Conservation (phyloP, 2,888 invertebrate genomes). For the Lycophotia porphyrea region DNA sequence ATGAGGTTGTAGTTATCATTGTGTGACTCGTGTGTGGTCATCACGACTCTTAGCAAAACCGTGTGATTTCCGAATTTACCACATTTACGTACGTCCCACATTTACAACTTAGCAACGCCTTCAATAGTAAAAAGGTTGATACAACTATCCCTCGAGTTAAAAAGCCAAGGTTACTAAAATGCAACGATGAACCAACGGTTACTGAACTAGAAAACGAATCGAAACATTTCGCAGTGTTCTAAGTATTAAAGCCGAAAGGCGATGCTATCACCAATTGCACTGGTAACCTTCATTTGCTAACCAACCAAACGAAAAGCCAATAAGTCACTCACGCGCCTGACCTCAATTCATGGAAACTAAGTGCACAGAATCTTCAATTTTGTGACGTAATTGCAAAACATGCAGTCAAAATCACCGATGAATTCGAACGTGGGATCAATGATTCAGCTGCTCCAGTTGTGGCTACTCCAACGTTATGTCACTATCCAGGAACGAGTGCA, state of each 20-base stretch:
- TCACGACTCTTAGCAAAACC: slow-evolving; percentile 52
- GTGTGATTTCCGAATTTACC: slow-evolving; percentile 51
- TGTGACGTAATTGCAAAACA: slow-evolving; percentile 72
- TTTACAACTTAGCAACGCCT: slow-evolving; percentile 11
- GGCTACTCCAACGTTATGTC: slow-evolving; percentile 78
- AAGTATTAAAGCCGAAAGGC: slow-evolving; percentile 54
- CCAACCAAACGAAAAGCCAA: slow-evolving; percentile 68
- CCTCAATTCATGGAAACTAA: slow-evolving; percentile 67
- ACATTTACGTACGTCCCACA: slow-evolving; percentile 42
- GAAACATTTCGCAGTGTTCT: slow-evolving; percentile 46
- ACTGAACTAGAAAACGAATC: slow-evolving; percentile 46
- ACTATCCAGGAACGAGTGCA: slow-evolving; percentile 71
- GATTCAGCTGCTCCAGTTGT: slow-evolving; percentile 80
- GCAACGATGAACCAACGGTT: slow-evolving; percentile 43
- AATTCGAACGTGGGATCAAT: slow-evolving; percentile 88
- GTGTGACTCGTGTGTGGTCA: slow-evolving; percentile 66
- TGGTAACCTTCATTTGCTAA: slow-evolving; percentile 69
- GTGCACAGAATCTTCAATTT: slow-evolving; percentile 70
- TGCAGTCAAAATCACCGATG: slow-evolving; percentile 75
- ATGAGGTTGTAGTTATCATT: slow-evolving; percentile 56
- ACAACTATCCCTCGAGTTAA: slow-evolving; percentile 17
- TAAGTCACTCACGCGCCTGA: slow-evolving; percentile 60
- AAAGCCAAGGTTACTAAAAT: slow-evolving; percentile 31
- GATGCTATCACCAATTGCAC: slow-evolving; percentile 64
- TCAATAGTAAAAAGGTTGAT: slow-evolving; percentile 30